Base-by-base conservation (phyloP, 2,888 invertebrate genomes). In the Hylaea fasciaria region DNA sequence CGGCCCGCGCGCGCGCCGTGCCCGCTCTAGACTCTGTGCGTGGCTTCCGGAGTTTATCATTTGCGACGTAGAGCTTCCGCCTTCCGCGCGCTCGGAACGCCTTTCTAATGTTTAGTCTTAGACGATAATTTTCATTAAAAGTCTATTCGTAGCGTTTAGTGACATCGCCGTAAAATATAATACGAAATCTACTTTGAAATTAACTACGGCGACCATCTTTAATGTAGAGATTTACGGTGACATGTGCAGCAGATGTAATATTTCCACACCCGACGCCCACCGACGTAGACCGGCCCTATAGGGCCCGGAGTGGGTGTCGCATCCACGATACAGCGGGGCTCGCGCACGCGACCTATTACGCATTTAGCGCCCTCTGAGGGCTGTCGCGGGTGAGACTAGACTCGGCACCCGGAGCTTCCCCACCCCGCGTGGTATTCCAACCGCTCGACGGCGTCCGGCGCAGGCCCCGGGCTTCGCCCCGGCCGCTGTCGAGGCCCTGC, bases 371-470 rank as follows among this genome's bases (percentile, higher is more conserved):
- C 47, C 47, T 58, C 7, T 47, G 41, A 47, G 57, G 52, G 45
- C 40, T 51, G 22, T 41, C 11, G 44, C 22, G 17, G 41, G 37
- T 28, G 41, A 32, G 40, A 50, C 11, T 45, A 32, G 17, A 51
- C 43, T 51, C 47, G 56, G 51, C 44, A 61, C 47, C 52, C 47
- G 10, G 51, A 51, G 37, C 17, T 45, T 48, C 16, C 16, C 47
- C 32, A n/a, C 29, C 4, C 14, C 46, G 40, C 32, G 22, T 44
- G 44, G 7, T 32, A 28, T 28, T n/a, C 13, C 14, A 8, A 14
- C 2, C 29, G 0, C n/a, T 55, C 32, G 55, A 47, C 48, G 48
- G 55, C 41, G 37, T 37, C 37, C 37, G 37, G 37, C 37, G 35
- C 3, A 2, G 1, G 10, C 1, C 5, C 2, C 35, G 9, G 9